Percentiles rank a stretch among this genome's conserved stretches.
Conservation (phyloP, 2,113 vertebrate species). For the Mesoclemmys tuberculata region DNA sequence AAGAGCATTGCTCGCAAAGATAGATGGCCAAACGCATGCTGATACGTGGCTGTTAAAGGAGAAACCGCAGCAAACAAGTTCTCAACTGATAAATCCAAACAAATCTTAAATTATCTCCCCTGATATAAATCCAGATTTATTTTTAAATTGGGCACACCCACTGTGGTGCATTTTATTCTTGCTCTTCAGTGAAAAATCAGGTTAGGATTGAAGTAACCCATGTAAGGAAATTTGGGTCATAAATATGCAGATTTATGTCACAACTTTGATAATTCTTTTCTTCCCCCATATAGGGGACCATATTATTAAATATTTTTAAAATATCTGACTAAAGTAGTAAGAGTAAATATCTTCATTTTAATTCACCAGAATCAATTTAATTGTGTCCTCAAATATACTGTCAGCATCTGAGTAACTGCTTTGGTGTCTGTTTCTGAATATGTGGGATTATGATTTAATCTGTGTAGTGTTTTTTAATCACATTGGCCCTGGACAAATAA, state of each 20-base stretch:
- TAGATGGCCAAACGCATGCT: accelerated
- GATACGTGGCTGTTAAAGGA: neutral
- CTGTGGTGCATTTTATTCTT: accelerated
- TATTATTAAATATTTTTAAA: neutral
- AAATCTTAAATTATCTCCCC: accelerated
- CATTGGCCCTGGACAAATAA: neutral
- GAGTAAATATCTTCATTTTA: neutral
- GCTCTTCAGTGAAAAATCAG: accelerated
- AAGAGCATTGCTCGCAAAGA: accelerated
- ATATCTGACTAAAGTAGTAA: neutral
- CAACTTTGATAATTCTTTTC: neutral
- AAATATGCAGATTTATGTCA: neutral
- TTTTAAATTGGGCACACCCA: neutral
- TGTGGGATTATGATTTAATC: neutral
- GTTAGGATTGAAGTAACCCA: neutral
- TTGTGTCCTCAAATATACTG: neutral
- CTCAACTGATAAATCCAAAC: accelerated
- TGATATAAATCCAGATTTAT: accelerated
- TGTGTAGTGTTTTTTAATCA: accelerated
- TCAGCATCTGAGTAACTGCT: neutral
- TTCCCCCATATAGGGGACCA: accelerated
- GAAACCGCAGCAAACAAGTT: neutral
- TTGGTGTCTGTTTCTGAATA: neutral
- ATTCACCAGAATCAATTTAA: neutral
- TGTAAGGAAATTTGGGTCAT: neutral